Evolutionary conservation across 2,113 vertebrate genomes (phyloP).

Genomic region (Podiceps cristatus): DNA sequence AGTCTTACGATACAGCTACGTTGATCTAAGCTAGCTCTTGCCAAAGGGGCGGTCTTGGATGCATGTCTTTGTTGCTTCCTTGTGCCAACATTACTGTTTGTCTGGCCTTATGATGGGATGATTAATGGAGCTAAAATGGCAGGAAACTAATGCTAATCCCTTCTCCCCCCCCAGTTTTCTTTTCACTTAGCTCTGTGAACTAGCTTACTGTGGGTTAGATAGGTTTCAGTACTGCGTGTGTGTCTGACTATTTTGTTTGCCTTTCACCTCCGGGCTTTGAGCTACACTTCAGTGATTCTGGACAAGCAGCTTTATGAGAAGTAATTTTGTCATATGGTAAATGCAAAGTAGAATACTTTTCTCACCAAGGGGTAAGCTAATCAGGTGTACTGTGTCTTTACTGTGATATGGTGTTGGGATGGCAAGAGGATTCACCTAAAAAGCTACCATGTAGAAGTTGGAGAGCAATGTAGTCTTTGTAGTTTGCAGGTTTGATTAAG

Average conservation of each 20-base stretch:
- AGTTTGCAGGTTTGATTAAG: not conserved
- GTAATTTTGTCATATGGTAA: not conserved
- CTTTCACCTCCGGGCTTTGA: not conserved
- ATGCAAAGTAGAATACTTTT: not conserved
- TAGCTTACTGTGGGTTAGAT: not conserved
- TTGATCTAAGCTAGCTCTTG: not conserved
- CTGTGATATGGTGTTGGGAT: not conserved
- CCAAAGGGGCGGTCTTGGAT: not conserved
- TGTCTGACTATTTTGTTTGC: not conserved
- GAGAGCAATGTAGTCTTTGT: not conserved
- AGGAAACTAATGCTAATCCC: not conserved
- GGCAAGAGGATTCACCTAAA: not conserved
- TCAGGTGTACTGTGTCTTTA: not conserved
- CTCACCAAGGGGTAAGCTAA: not conserved
- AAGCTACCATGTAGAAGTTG: not conserved
- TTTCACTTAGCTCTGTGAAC: not conserved
- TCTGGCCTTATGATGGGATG: not conserved
- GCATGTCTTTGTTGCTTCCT: not conserved
- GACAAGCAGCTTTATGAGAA: not conserved
- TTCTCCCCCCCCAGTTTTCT: not conserved
- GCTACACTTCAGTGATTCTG: not conserved
- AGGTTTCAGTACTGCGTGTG: not conserved
- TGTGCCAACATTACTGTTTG: not conserved
- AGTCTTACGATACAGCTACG: not conserved
- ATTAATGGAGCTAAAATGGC: slow-evolving; percentile 3